A percentile compares a stretch with the other conserved stretches of the same genome.
phyloP scores from a whole-genome alignment of 92 coral and sea anemone genomes.

The Pocillopora meandrina region DNA sequence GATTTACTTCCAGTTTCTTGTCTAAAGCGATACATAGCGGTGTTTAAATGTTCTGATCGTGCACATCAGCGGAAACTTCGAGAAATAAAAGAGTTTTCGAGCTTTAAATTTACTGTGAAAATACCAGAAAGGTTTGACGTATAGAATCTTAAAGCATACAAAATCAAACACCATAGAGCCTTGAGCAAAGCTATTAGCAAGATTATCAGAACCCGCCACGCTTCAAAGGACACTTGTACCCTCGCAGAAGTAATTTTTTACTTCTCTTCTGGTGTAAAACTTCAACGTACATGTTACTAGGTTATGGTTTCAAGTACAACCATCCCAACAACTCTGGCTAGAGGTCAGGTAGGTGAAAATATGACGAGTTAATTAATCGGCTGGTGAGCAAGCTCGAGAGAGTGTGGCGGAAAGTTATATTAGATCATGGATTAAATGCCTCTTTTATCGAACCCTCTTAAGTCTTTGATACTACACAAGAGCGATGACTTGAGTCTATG shows the following conservation, averaged over 20 bases:
- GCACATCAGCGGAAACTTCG: background rate
- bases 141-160: background rate
- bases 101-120: background rate
- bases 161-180: background rate
- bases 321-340: too few species aligned
- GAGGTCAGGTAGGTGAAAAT: constrained; percentile 40
- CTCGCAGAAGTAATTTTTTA: too few species aligned
- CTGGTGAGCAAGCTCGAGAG: too few species aligned
- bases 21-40: background rate
- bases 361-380: constrained; percentile 34
- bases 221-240: too few species aligned
- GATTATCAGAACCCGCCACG: too few species aligned
- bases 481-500: background rate
- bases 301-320: too few species aligned
- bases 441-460: constrained; percentile 16
- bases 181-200: background rate
- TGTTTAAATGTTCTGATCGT: background rate
- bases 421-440: background rate
- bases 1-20: background rate
- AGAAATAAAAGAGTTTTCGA: background rate
- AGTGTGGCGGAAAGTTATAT: too few species aligned
- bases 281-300: too few species aligned
- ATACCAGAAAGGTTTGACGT: background rate
- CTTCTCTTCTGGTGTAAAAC: too few species aligned
- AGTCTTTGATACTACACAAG: constrained; percentile 7